Evolutionary conservation across 2,888 invertebrate genomes (phyloP).

Genomic region (Drosophila fungiperda): DNA sequence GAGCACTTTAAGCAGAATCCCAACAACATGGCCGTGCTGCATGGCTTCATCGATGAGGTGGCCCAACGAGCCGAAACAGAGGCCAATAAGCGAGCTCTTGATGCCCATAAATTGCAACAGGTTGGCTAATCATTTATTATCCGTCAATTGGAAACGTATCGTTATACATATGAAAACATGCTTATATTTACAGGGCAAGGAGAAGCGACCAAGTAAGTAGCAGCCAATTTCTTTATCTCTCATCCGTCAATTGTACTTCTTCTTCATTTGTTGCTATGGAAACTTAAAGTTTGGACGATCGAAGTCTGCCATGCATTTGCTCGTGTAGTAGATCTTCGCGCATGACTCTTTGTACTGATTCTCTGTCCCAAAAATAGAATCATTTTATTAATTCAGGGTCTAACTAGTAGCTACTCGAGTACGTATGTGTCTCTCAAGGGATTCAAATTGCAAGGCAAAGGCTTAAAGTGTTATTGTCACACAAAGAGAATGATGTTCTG

Average conservation of each 20-base stretch:
- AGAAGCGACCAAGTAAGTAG: slow-evolving; percentile 82
- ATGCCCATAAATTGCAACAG: slow-evolving; percentile 86
- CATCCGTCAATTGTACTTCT: slow-evolving; percentile 1
- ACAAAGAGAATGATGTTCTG: neutral
- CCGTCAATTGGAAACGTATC: slow-evolving; percentile 10
- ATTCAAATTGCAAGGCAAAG: neutral
- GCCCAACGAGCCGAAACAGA: slow-evolving; percentile 88
- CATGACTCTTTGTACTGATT: slow-evolving; percentile 81
- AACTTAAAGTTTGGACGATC: slow-evolving; percentile 78
- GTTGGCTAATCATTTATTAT: slow-evolving; percentile 63
- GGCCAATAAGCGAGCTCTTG: slow-evolving; percentile 86
- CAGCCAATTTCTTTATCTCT: slow-evolving; percentile 5
- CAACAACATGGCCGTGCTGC: slow-evolving; percentile 87
- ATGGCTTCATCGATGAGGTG: slow-evolving; percentile 88
- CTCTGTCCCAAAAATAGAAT: slow-evolving; percentile 60
- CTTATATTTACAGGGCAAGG: slow-evolving; percentile 69
- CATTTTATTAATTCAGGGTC: neutral
- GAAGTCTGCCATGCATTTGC: slow-evolving; percentile 81
- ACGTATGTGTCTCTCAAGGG: neutral
- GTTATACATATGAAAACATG: slow-evolving; percentile 13
- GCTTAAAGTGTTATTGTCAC: neutral
- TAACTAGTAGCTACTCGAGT: neutral
- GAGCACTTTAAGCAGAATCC: slow-evolving; percentile 87
- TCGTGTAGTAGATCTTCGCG: slow-evolving; percentile 76
- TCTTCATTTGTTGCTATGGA: slow-evolving; percentile 64